Base-by-base conservation (phyloP, 2,888 invertebrate genomes). In the Agrochola macilenta region DNA sequence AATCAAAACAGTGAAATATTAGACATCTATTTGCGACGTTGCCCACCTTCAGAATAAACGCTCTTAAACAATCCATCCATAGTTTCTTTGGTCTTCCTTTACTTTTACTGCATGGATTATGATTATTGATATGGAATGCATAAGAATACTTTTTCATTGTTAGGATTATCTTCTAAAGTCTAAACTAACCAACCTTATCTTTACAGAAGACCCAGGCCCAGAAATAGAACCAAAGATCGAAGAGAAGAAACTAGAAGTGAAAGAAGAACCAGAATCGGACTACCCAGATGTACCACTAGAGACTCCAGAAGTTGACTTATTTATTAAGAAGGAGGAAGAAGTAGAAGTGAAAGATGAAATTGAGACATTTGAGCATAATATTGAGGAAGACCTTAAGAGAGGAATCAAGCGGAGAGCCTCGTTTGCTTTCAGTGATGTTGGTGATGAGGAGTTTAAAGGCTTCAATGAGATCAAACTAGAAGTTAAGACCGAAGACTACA, bases 351-450 rank as follows among this genome's bases (percentile, higher is more conserved):
- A 78, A 39, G 79, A 87, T 71, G 76, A 74, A 26, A 54, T 74
- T 60, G 81, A 87, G 12, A 72, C 75, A 2, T 80, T 68, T 57
- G 85, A 83, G 30, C 84, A 84, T 66, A 79, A 86, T 75, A 71
- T 84, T 69, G 86, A 82, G 0, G 88, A 79, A 5, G 90, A 91
- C 61, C 88, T 90, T 0, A 92, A 90, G 65, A 88, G 93, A 85
- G 94, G 95, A 2, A 82, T 92, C 35, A 96, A 96, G 79, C 91
- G 96, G n/a, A 93, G 95, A 76, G 96, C 95, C 0, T 96, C 96
- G 0, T 82, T 89, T 0, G 95, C 95, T 0, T 95, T 96, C 78
- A 95, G 93, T 81, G 95, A 95, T 71, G 87, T 81, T 7, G 93
- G 84, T 0, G 90, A 91, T 52, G 94, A 93, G 14, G 94, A 95